Percentiles rank a stretch among this genome's conserved stretches.
Evolutionary conservation across 2,797 vertebrate species (phyloP).

Genomic region (Spea hammondii): DNA sequence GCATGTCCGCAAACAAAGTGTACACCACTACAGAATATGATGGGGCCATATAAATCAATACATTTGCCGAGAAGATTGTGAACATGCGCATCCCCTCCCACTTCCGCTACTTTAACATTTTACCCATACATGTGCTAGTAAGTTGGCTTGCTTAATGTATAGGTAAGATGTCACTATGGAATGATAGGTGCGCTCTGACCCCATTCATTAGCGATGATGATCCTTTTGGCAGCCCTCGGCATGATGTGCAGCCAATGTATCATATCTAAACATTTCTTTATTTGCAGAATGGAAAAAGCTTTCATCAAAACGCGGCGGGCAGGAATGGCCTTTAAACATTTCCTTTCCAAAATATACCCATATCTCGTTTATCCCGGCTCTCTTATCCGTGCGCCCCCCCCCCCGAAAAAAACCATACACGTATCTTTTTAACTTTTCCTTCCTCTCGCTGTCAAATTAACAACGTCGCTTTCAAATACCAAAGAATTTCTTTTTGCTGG

Average conservation of each 20-base stretch:
- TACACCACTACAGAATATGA: no score
- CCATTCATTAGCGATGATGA: background rate
- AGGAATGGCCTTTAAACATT: slow-evolving; percentile 1
- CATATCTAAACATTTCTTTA: slow-evolving; percentile 35
- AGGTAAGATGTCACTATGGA: no score
- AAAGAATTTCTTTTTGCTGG: slow-evolving; percentile 28
- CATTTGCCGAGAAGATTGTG: no score
- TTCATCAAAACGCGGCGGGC: slow-evolving; percentile 8
- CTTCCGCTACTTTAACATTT: no score
- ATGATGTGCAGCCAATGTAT: slow-evolving; percentile 17
- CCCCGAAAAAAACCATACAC: background rate
- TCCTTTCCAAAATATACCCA: slow-evolving; percentile 15
- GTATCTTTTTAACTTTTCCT: background rate
- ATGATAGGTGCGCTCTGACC: slow-evolving; percentile 9
- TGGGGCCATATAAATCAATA: no score
- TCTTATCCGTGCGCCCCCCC: slow-evolving; percentile 8
- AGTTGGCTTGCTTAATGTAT: no score
- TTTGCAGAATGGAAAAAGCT: slow-evolving; percentile 33
- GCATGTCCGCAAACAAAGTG: no score
- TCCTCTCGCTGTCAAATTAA: slow-evolving; percentile 36
- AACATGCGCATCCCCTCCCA: no score
- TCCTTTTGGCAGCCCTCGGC: background rate
- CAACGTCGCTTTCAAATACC: slow-evolving; percentile 24
- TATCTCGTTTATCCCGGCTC: background rate
- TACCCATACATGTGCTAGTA: no score